Base-by-base conservation (phyloP, 1,140 invertebrate genomes). In the Oncopodura yosiiana region DNA sequence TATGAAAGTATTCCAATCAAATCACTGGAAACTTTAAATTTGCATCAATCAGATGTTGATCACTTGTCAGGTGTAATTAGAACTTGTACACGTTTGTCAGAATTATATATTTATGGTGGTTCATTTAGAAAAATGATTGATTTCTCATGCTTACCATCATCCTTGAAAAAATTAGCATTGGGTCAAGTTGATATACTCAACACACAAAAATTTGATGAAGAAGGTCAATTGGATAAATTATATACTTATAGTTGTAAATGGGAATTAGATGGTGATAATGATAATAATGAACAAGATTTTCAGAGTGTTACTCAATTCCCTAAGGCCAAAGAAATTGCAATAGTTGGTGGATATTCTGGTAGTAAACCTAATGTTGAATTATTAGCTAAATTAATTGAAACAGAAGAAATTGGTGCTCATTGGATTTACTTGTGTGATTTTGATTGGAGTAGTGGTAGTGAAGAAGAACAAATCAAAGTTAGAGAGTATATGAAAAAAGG, bases 371-470 rank as follows among this genome's bases (percentile, higher is more conserved):
- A 49, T 26, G 32, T 34, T 6, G 38, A 36, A 34, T 38, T 49
- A 12, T 30, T 49, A 11, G 16, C 5, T 9, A 38, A 8, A 11
- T 21, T 49, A 19, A 11, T 30, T 4, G 19, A 37, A 11, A 26
- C 46, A 3, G 46, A 49, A 26, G n/a, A n/a, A n/a, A n/a, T n/a
- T n/a, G n/a, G n/a, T n/a, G n/a, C n/a, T n/a, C n/a, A n/a, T n/a
- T 49, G 46, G 46, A 49, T 49, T 2, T 49, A 34, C 34, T 30
- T 49, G 8, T 49, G 16, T 26, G 36, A 49, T 23, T 49, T 49
- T 16, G 46, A 49, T 8, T 49, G 46, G 46, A 49, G 46, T 4
- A 23, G 38, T 18, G n/a, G n/a, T n/a, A 49, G n/a, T 12, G 36
- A 37, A 9, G 18, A 1, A 5, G 34, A 37, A 26, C 36, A 49